These are phyloP conservation scores for Volucella inanis DNA, from an alignment of 2,888 invertebrate genomes.

Conservation along the genomic window DNA sequence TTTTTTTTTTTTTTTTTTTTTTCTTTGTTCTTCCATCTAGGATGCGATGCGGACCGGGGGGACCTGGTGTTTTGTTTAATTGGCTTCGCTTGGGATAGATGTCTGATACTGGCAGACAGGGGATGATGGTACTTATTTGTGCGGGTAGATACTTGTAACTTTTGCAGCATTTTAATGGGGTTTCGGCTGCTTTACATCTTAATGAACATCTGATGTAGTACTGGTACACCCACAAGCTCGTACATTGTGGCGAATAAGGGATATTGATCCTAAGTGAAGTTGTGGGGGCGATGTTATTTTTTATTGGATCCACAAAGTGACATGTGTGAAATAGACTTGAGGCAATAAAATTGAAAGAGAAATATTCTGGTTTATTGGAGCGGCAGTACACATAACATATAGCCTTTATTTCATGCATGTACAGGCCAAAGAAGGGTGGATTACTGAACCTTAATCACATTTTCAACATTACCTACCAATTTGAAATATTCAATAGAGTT, in stretches of 20 bases:
- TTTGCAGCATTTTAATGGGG: slow-evolving; percentile 49
- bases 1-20: not conserved
- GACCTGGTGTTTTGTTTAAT: slow-evolving; percentile 44
- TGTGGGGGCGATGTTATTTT: slow-evolving; percentile 13
- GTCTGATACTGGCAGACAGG: too few species aligned
- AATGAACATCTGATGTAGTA: slow-evolving; percentile 44
- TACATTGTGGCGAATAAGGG: slow-evolving; percentile 10
- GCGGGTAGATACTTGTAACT: slow-evolving; percentile 34
- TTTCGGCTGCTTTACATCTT: slow-evolving; percentile 41
- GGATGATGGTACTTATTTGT: slow-evolving; percentile 17
- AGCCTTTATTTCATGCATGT: too few species aligned
- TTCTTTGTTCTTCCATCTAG: too few species aligned
- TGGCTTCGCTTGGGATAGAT: slow-evolving; percentile 36
- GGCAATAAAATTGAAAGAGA: slow-evolving; percentile 3
- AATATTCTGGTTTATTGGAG: too few species aligned
- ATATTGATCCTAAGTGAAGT: slow-evolving; percentile 29
- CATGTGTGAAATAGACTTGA: slow-evolving; percentile 18
- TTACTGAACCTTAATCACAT: too few species aligned
- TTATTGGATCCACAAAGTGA: slow-evolving; percentile 33
- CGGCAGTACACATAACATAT: too few species aligned
- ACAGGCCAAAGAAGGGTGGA: too few species aligned
- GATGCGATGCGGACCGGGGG: not conserved
- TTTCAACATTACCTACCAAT: too few species aligned
- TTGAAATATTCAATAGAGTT: too few species aligned
- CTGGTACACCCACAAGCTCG: not conserved